Evolutionary conservation across 2,113 vertebrate genomes (phyloP).

Genomic region (Balaeniceps rex): DNA sequence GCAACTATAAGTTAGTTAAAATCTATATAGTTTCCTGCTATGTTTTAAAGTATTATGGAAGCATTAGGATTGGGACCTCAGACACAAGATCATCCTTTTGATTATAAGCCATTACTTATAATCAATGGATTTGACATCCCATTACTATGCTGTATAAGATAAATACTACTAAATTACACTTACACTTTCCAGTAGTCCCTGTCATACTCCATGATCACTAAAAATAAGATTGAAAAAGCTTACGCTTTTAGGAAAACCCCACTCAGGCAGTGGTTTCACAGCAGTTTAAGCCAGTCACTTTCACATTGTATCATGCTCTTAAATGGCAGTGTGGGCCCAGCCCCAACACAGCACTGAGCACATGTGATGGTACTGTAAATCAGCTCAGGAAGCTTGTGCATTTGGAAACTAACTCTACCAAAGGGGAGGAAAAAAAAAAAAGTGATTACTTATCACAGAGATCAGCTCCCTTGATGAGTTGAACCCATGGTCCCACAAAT

Average conservation of each 20-base stretch:
- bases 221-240: neutral
- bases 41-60: neutral
- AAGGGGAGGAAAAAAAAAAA: neutral
- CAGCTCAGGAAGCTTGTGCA: neutral
- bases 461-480: neutral
- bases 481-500: neutral
- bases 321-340: accelerated
- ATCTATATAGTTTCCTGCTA: neutral
- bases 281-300: neutral
- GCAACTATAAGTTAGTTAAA: neutral
- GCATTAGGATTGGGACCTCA: neutral
- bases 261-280: neutral
- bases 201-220: neutral
- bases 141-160: neutral
- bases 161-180: neutral
- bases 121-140: neutral
- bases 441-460: neutral
- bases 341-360: neutral
- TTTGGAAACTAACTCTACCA: neutral
- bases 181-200: neutral
- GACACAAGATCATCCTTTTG: neutral
- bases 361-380: neutral
- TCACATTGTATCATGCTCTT: neutral
- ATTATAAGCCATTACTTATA: neutral
- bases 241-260: neutral